Base-by-base conservation (phyloP, 2,797 vertebrate species). In the Pelobates cultripes region DNA sequence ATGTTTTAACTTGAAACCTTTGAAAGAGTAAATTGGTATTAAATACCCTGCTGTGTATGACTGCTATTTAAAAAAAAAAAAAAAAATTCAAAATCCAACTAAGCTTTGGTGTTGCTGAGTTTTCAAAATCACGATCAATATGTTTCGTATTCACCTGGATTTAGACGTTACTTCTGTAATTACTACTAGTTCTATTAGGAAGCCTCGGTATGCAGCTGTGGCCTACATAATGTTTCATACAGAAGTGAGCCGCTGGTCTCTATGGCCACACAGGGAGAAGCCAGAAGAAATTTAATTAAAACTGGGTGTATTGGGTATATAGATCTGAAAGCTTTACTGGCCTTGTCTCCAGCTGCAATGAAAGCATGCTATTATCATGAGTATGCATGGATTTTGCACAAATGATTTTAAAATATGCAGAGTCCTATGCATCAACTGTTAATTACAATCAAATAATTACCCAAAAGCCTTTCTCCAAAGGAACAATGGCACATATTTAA, bases 161-260 rank as follows among this genome's bases (percentile, higher is more conserved):
- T 73, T 53, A 74, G 75, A 78, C 73, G 53, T 83, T 78, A 83
- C 76, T 78, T 10, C 44, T 69, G 13, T 73, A 83, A 78, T 78
- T 74, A 83, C 53, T 74, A 83, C 53, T 70, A 61, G 53, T 61
- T 78, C 53, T 9, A 7, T 82, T 41, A 73, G 66, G 63, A 17
- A 43, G 66, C 79, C 63, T 17, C 63, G 41, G 76, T 75, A 67
- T 15, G 28, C 81, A 83, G 64, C 53, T 75, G 76, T 70, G 67
- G 71, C n/a, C 76, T 66, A 70, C 57, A 83, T 79, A 79, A 70
- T 83, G 71, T 68, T 75, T 74, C 66, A 70, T 66, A 78, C 28
- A 78, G 53, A 61, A 67, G 51, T 43, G 51, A 43, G 57, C 53
- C 68, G 45, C 75, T 60, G 72, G 71, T 28, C 55, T 75, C 40